Base-by-base conservation (phyloP, 2,797 vertebrate species). In the Aplochiton taeniatus region DNA sequence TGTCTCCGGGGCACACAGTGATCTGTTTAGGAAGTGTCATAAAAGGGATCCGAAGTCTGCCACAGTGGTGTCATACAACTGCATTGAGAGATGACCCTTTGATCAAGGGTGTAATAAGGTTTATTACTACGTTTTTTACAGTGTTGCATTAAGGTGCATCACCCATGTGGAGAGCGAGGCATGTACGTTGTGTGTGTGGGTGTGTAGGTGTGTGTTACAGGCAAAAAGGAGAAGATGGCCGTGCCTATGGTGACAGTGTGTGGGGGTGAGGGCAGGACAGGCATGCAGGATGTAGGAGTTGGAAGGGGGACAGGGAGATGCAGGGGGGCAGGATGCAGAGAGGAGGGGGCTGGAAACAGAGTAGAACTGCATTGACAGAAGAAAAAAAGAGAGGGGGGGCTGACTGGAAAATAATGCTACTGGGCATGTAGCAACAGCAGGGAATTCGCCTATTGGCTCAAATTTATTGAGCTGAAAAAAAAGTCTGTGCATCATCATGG, bases 301-400 rank as follows among this genome's bases (percentile, higher is more conserved):
- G 62, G 44, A 64, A 75, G 70, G 58, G 78, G 79, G 77, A 66
- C 65, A 63, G 74, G 66, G 78, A 72, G 66, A 41, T 19, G 68
- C 58, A 72, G 69, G 77, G 76, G 82, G 73, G 81, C 78, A 79
- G 83, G 84, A 89, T 91, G 87, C 87, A 89, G 82, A 90, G 84
- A 92, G 90, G 88, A 84, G 82, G 84, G 86, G 90, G 88, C 90
- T 88, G 89, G 91, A 93, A 91, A 94, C 88, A 93, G 91, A 93
- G 91, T 90, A 90, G 88, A 93, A 94, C 92, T 94, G 93, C 93
- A 94, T 94, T 94, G 93, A 94, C 92, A 87, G 83, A 91, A 86
- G 89, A 85, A 92, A 90, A 87, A 87, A 86, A 41, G 41, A 80
- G 82, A 80, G 76, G 70, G 69, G 68, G 80, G 82, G 81, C 83